Evolutionary conservation across 2,888 invertebrate species (phyloP).

Genomic region (Saturnia pavonia): DNA sequence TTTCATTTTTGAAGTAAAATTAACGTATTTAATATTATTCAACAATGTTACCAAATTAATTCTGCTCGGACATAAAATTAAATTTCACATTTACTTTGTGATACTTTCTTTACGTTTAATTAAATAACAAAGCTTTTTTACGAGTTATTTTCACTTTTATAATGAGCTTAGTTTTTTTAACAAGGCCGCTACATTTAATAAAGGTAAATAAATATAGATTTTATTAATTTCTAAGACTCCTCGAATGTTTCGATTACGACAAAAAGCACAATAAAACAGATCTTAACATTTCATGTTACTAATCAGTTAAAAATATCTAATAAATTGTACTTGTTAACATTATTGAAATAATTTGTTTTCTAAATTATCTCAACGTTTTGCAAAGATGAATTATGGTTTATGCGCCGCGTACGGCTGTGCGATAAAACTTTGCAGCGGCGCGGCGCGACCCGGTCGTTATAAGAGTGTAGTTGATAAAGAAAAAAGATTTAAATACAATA

Average conservation of each 20-base stretch:
- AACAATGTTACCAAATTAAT: constrained; percentile 6
- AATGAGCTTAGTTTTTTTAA: constrained; percentile 10
- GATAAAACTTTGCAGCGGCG: too few relatives aligned
- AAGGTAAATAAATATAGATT: background rate
- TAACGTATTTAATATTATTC: constrained; percentile 3
- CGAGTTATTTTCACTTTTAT: constrained; percentile 6
- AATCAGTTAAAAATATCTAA: too few relatives aligned
- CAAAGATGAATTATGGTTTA: too few relatives aligned
- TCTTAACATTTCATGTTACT: too few relatives aligned
- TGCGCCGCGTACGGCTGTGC: too few relatives aligned
- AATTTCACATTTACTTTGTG: background rate
- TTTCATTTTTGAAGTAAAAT: background rate
- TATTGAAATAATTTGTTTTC: too few relatives aligned
- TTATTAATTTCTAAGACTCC: background rate
- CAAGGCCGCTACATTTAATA: background rate
- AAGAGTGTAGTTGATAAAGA: too few relatives aligned
- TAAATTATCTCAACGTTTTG: too few relatives aligned
- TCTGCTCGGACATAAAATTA: background rate
- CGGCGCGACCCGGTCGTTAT: too few relatives aligned
- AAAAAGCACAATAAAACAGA: too few relatives aligned
- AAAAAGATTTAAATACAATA: too few relatives aligned
- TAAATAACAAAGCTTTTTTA: background rate
- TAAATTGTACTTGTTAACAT: too few relatives aligned
- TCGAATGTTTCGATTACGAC: background rate
- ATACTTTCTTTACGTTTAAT: constrained; percentile 5